Evolutionary conservation across 2,113 vertebrate genomes (phyloP).

Genomic region (Zootoca vivipara): DNA sequence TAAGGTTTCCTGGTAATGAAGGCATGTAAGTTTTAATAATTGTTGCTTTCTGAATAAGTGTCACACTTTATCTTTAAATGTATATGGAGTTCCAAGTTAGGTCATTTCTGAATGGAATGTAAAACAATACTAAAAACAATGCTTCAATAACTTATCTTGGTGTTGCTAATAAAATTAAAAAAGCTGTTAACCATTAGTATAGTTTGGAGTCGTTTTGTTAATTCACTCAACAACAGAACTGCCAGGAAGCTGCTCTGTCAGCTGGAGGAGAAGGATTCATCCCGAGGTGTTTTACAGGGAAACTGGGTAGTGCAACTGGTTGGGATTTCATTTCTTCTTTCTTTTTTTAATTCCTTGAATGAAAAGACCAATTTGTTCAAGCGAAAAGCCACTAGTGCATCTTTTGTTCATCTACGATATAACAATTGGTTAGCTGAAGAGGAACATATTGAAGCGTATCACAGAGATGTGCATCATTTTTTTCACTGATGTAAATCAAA

Average conservation of each 20-base stretch:
- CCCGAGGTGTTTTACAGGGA: slow-evolving; percentile 25
- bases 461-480: neutral
- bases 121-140: slow-evolving; percentile 81
- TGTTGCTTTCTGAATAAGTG: slow-evolving; percentile 83
- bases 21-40: slow-evolving; percentile 82
- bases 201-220: slow-evolving; percentile 82
- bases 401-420: neutral
- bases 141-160: slow-evolving; percentile 84
- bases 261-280: slow-evolving; percentile 39
- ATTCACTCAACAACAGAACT: slow-evolving; percentile 58
- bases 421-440: slow-evolving; percentile 9
- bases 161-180: slow-evolving; percentile 84
- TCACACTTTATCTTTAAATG: slow-evolving; percentile 81
- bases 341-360: neutral
- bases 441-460: neutral
- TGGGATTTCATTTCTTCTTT: neutral
- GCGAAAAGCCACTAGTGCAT: neutral
- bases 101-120: slow-evolving; percentile 84
- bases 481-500: neutral
- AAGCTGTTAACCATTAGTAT: slow-evolving; percentile 83
- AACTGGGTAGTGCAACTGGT: slow-evolving; percentile 28
- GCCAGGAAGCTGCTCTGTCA: slow-evolving; percentile 44
- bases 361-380: slow-evolving; percentile 5
- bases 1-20: slow-evolving; percentile 82
- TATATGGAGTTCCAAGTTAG: slow-evolving; percentile 83